These are phyloP conservation scores for Cheilosia vernalis DNA, from an alignment of 2,888 invertebrate species.

Conservation along the genomic window DNA sequence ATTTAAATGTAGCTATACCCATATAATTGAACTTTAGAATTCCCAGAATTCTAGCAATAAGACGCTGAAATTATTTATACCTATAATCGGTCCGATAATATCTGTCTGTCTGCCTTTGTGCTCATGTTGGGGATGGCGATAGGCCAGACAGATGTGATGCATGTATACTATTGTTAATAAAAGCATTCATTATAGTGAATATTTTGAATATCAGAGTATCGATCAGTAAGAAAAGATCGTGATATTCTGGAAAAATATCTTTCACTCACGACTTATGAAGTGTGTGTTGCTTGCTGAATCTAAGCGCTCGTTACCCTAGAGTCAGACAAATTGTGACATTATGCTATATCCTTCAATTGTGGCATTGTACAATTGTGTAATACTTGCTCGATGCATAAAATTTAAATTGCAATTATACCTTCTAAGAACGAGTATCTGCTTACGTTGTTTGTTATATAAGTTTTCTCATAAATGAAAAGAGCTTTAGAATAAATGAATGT, in stretches of 20 bases:
- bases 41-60: too few species aligned
- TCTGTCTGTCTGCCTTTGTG: constrained; percentile 22
- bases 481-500: background rate
- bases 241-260: constrained; percentile 60
- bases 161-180: constrained; percentile 50
- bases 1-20: too few species aligned
- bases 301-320: constrained; percentile 21
- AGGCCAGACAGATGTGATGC: constrained; percentile 42
- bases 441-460: background rate
- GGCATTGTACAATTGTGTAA: constrained; percentile 39
- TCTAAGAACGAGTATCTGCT: background rate
- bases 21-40: too few species aligned
- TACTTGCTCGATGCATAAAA: constrained; percentile 9
- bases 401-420: constrained; percentile 4
- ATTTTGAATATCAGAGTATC: constrained; percentile 64
- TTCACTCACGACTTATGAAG: constrained; percentile 65
- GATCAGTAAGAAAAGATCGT: constrained; percentile 58
- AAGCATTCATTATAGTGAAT: constrained; percentile 35
- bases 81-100: too few species aligned
- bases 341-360: constrained; percentile 56
- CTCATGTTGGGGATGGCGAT: constrained; percentile 48
- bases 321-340: constrained; percentile 59
- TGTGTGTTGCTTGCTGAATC: constrained; percentile 12
- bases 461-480: background rate
- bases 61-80: constrained; percentile 8